Evolutionary conservation across 2,888 invertebrate genomes (phyloP), one percentile per base, ranked within the genome.

Genomic region (Spatulosminthurus flaviceps): DNA sequence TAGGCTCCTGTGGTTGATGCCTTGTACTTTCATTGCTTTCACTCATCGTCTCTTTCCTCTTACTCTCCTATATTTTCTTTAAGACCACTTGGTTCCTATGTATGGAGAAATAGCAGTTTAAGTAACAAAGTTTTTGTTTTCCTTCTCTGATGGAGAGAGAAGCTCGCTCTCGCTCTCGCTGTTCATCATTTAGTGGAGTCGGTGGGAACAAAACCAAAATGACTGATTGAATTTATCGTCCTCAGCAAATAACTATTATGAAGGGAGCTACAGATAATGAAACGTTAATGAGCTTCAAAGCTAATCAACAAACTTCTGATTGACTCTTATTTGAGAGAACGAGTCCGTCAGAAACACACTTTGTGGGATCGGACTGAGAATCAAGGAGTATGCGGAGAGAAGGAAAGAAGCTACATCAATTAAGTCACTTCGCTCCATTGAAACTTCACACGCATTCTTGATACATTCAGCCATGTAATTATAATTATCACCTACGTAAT

Each of bases 261-360:
- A 41, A 64, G 34, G 34, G 75, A 75, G 66, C 64, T 75, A 26
- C 41, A 75, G 64, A 75, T 75, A 75, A 75, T 75, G 75, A 75
- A 75, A 75, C 64, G 64, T 75, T 75, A 75, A 75, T 75, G 75
- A 75, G 75, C 61, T 61, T n/a, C 74, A 74, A 60, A 74, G 74
- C 75, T 75, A 75, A 75, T 75, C 75, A 75, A 75, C 22, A 75
- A 75, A 75, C 75, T 75, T 75, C 61, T 75, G 75, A 75, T 75
- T 75, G 75, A 75, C 42, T 75, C 75, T 34, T 41, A 41, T 24
- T 61, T 51, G 51, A 51, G 51, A 51, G 51, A 51, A 51, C 51
- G 51, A 16, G 16, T 51, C 51, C 51, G 51, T 51, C 51, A 51
- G 51, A 51, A 51, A 51, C 51, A 51, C 51, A 51, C 51, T 9